Evolutionary conservation across 1,140 invertebrate genomes (phyloP), one percentile per base, ranked within the genome.

Genomic region (Bombus huntii): DNA sequence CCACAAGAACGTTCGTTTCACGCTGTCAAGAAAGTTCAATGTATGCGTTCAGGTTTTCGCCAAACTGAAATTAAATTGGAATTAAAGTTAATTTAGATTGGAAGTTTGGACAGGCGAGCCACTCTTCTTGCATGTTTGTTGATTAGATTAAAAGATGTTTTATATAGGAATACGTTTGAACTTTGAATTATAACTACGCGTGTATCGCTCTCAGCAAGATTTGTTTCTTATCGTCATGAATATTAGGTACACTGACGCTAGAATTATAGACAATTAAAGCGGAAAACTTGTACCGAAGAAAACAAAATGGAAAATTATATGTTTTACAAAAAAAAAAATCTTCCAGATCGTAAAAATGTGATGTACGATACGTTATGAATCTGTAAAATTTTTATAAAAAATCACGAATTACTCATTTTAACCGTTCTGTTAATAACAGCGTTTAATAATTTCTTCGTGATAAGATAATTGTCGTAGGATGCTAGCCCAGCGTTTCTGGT

Each of bases 1-100:
- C 57, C n/a, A 70, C 85, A 84, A 87, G 81, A 85, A 84, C 76
- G 82, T 81, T 78, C 73, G 59, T 89, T 86, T 88, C 88, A 81
- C 79, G 34, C 44, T 18, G 12, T 28, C 44, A 2, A 22, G 10
- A 8, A 59, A n/a, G 28, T n/a, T 28, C 44, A 4, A 13, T 22
- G 9, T 9, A 2, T 10, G 13, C 28, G 59, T 59, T 4, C n/a
- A n/a, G 12, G 4, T 34, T 18, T 66, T 18, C 13, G n/a, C n/a
- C 31, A 8, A n/a, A 13, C 0, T n/a, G 10, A n/a, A 62, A n/a
- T 62, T 62, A 62, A 62, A n/a, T n/a, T 12, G 4, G 59, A 62
- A n/a, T n/a, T n/a, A 10, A 62, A 62, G 2, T n/a, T 62, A n/a
- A 62, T n/a, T n/a, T 3, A n/a, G 28, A n/a, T n/a, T 13, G 12